Conservation (phyloP, 2,113 vertebrate species). For the Numenius arquata region DNA sequence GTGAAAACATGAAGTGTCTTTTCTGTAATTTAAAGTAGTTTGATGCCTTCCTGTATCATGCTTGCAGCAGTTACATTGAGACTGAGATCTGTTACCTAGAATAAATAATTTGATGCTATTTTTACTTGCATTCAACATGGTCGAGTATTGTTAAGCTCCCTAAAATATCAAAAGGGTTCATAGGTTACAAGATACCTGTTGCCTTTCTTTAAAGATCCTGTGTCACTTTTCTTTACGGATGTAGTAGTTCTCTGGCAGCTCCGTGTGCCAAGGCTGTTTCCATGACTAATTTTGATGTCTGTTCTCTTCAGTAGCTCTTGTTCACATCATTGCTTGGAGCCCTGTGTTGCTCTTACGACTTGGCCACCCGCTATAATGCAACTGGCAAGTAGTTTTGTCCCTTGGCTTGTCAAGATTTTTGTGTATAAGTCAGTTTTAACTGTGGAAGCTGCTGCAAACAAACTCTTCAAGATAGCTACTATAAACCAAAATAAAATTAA, state of each 20-base stretch:
- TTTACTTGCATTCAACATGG: background rate
- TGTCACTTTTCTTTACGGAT: background rate
- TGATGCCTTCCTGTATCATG: background rate
- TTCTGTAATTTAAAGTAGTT: background rate
- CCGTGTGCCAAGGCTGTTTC: background rate
- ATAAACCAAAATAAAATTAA: background rate
- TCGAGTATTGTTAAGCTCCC: background rate
- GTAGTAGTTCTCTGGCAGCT: background rate
- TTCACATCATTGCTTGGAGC: background rate
- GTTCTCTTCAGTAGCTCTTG: background rate
- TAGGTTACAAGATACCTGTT: background rate
- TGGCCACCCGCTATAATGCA: background rate
- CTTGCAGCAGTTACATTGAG: background rate
- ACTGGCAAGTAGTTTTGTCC: background rate
- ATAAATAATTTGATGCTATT: background rate
- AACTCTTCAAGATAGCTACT: background rate
- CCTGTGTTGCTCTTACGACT: background rate
- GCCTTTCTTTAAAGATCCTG: background rate
- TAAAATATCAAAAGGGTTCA: background rate
- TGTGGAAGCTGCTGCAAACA: background rate
- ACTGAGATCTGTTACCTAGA: background rate
- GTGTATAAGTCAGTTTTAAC: background rate
- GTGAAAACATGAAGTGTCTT: background rate
- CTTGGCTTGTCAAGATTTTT: conserved; percentile 15
- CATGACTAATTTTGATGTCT: background rate